These are phyloP conservation scores for Maconellicoccus hirsutus DNA, from an alignment of 1,140 invertebrate genomes.

Conservation along the genomic window DNA sequence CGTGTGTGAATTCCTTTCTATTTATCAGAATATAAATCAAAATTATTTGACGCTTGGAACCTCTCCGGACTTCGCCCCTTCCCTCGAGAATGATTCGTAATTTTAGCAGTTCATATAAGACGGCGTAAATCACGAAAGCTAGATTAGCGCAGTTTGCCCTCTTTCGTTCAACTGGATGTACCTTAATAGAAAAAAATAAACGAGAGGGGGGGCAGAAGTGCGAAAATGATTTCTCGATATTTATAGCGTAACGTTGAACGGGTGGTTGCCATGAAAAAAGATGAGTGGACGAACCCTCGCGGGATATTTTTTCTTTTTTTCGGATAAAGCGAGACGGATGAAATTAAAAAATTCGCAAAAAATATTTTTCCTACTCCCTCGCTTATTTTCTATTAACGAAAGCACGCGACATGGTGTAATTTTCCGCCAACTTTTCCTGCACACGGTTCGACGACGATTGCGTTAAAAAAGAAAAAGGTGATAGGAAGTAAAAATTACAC, in stretches of 20 bases:
- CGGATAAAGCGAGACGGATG: not conserved
- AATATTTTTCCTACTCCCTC: not conserved
- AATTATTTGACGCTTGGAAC: not conserved
- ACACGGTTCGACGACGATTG: no score
- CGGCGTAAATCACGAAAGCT: constrained; percentile 1
- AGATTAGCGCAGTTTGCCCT: constrained; percentile 7
- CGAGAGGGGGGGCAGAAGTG: not conserved
- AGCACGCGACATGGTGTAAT: constrained; percentile 15
- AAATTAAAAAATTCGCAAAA: constrained; percentile 17
- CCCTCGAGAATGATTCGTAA: not conserved
- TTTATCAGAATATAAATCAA: constrained; percentile 6
- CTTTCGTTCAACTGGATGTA: not conserved
- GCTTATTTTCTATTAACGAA: not conserved
- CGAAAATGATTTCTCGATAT: constrained; percentile 17
- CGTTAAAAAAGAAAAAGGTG: no score
- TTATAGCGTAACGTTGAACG: not conserved
- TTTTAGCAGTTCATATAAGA: not conserved
- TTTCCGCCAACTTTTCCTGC: not conserved
- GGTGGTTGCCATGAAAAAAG: not conserved
- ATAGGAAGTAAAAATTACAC: no score
- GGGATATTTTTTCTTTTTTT: not conserved
- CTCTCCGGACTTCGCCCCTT: not conserved
- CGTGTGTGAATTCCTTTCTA: not conserved
- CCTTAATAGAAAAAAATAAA: constrained; percentile 12
- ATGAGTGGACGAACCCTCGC: not conserved